phyloP scores from a whole-genome alignment of 2,113 vertebrate species.

The Burhinus bistriatus region DNA sequence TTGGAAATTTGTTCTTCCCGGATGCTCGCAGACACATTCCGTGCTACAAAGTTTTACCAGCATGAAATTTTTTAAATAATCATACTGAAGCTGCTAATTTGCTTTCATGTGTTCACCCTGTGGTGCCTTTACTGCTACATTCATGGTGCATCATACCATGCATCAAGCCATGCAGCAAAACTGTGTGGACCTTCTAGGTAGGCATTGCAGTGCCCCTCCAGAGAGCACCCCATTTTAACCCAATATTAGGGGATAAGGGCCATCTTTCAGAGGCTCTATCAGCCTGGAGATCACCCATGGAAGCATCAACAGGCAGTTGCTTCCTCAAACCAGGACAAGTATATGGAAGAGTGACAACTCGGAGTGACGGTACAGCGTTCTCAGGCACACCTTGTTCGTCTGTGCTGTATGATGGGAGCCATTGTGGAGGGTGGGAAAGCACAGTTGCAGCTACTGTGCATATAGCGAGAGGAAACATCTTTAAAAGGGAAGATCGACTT shows the following conservation, averaged over 20 bases:
- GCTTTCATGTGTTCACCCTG: background rate
- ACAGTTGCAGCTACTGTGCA: background rate
- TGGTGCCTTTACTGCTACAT: background rate
- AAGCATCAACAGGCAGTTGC: background rate
- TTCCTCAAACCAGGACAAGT: background rate
- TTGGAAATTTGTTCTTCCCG: background rate
- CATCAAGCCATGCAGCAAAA: background rate
- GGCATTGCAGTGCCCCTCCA: background rate
- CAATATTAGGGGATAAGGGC: too few species aligned
- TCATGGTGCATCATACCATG: fast-evolving
- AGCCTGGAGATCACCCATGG: background rate
- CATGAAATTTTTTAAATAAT: background rate
- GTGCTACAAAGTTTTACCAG: background rate
- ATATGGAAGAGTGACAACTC: background rate
- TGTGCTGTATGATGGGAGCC: fast-evolving
- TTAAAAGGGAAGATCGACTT: background rate
- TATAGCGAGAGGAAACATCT: background rate
- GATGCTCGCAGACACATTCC: background rate
- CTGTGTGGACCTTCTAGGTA: background rate
- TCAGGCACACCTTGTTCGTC: background rate
- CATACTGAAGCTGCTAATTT: background rate
- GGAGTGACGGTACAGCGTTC: background rate
- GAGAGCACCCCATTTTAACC: background rate
- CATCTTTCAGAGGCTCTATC: background rate
- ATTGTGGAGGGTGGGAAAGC: background rate